Evolutionary conservation across 2,797 vertebrate species (phyloP).

Genomic region (Hydrophis major): DNA sequence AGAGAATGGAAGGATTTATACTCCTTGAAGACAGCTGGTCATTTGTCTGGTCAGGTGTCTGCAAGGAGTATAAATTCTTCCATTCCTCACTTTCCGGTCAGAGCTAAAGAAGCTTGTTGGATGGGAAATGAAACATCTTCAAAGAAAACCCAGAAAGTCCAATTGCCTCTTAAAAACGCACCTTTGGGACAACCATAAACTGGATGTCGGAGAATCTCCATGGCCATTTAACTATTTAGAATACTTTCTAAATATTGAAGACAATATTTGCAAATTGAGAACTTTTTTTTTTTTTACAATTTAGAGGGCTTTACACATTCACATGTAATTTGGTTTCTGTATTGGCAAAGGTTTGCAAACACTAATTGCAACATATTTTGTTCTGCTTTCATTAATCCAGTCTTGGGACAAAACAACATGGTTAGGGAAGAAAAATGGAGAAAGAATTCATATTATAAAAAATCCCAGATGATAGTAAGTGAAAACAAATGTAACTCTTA

Average conservation of each 20-base stretch:
- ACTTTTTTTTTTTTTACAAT: not conserved
- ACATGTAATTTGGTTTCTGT: not conserved
- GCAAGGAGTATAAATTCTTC: not conserved
- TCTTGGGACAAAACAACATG: constrained; percentile 68
- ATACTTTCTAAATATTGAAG: not conserved
- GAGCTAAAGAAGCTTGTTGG: too few species aligned
- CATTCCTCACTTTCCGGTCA: not conserved
- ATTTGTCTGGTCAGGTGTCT: not conserved
- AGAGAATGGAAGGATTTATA: too few species aligned
- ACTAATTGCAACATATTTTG: constrained; percentile 55
- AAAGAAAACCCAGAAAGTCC: too few species aligned
- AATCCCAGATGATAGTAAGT: constrained; percentile 61
- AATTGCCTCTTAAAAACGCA: too few species aligned
- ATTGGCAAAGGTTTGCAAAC: constrained; percentile 44
- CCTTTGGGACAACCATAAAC: not conserved
- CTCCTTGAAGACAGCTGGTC: too few species aligned
- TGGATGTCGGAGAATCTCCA: not conserved
- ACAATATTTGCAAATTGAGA: not conserved
- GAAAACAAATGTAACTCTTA: constrained; percentile 75
- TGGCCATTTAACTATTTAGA: not conserved
- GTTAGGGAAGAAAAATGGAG: constrained; percentile 66
- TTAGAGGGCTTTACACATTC: not conserved
- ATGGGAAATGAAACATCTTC: too few species aligned
- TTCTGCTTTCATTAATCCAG: constrained; percentile 59
- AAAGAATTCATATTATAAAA: constrained; percentile 69